A percentile compares a stretch with the other conserved stretches of the same genome.
phyloP scores from a whole-genome alignment of 2,113 vertebrate species.

The Gobiocypris rarus region DNA sequence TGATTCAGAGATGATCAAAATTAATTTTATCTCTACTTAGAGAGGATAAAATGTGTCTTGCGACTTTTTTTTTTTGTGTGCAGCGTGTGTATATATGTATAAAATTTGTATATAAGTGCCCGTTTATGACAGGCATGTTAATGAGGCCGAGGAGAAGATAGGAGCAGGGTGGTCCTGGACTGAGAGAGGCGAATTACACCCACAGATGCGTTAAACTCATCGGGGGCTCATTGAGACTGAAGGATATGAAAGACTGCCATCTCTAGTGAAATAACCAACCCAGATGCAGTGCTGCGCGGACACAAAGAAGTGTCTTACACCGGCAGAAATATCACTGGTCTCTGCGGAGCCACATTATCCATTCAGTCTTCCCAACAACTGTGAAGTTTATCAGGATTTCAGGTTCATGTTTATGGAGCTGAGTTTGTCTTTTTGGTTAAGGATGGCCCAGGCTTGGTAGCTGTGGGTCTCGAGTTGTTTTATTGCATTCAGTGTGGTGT shows the following conservation, averaged over 20 bases:
- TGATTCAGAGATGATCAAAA: neutral
- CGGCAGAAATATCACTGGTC: neutral
- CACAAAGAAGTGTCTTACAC: neutral
- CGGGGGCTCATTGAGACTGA: conserved; percentile 35
- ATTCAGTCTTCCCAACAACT: neutral
- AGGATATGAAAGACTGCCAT: conserved; percentile 52
- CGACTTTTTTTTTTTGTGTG: neutral
- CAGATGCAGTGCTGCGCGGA: conserved; percentile 6
- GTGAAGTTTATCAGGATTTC: conserved; percentile 11
- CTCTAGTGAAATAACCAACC: conserved; percentile 29
- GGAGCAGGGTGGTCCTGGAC: conserved; percentile 26
- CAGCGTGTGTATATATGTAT: conserved; percentile 35
- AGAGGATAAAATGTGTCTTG: conserved; percentile 36
- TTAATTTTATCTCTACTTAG: conserved; percentile 39
- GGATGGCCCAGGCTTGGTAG: conserved; percentile 24
- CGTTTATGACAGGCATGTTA: conserved; percentile 44
- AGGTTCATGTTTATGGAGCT: neutral
- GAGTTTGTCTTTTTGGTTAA: neutral
- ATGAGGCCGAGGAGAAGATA: neutral
- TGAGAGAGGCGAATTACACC: conserved; percentile 49
- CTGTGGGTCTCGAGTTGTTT: conserved; percentile 48
- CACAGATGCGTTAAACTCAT: conserved; percentile 49
- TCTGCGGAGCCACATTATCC: neutral
- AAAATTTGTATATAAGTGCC: conserved; percentile 35
- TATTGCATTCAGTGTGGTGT: conserved; percentile 52